phyloP scores from a whole-genome alignment of 2,113 vertebrate species.

The Henicopernis longicauda region DNA sequence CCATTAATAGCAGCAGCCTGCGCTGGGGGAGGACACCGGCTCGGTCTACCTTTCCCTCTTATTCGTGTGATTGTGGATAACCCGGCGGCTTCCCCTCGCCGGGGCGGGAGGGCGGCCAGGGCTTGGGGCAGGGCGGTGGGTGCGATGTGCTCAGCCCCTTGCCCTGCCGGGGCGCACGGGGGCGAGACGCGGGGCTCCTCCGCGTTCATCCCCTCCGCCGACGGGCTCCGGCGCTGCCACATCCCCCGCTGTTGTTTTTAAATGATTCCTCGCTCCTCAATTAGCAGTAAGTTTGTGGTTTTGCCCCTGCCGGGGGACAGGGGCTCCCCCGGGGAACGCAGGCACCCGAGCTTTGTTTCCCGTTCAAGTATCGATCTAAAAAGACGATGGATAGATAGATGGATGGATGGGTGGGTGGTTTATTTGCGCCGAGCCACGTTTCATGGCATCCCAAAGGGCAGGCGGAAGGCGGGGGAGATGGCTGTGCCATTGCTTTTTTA shows the following conservation, averaged over 20 bases:
- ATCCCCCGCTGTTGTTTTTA: not conserved
- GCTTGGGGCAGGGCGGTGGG: not conserved
- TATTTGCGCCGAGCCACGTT: not conserved
- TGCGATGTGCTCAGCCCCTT: not conserved
- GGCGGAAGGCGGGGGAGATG: not conserved
- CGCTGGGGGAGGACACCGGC: not conserved
- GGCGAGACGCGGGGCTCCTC: not conserved
- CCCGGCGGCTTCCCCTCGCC: not conserved
- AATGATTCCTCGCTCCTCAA: not conserved
- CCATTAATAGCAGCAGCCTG: not conserved
- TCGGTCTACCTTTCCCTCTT: not conserved
- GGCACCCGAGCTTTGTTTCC: not conserved
- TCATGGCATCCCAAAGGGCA: constrained; percentile 29
- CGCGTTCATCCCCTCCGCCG: not conserved
- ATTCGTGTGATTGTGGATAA: not conserved
- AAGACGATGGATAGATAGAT: not conserved
- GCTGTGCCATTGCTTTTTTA: not conserved
- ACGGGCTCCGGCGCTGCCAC: not conserved
- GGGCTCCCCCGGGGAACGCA: not conserved
- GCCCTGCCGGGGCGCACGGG: not conserved
- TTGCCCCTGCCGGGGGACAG: not conserved
- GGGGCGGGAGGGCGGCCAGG: not conserved
- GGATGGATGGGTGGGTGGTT: not conserved
- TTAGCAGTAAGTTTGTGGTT: not conserved
- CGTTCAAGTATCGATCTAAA: not conserved